These are phyloP conservation scores for Oriolus oriolus DNA, from an alignment of 2,113 vertebrate genomes.

Conservation along the genomic window DNA sequence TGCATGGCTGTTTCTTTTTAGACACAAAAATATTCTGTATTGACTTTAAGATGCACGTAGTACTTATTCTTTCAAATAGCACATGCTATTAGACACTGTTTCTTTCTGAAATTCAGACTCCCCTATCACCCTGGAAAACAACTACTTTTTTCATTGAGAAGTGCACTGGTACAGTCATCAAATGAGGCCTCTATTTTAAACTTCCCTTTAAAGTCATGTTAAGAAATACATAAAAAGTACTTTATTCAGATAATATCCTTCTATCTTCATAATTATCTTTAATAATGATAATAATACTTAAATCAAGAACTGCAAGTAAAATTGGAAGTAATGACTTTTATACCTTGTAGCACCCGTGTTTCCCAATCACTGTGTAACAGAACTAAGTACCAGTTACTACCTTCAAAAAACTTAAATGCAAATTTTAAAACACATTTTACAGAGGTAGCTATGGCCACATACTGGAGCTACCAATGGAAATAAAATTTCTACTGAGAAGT, in stretches of 20 bases:
- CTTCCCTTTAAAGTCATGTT: background rate
- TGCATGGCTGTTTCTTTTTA: background rate
- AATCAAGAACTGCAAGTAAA: background rate
- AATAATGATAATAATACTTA: background rate
- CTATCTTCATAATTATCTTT: background rate
- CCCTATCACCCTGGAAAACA: background rate
- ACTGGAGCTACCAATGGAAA: background rate
- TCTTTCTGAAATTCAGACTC: background rate
- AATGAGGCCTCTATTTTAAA: background rate
- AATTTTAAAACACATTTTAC: background rate
- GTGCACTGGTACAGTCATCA: background rate
- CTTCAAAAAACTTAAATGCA: background rate
- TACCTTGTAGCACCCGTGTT: background rate
- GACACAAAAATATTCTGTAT: background rate
- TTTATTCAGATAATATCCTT: background rate
- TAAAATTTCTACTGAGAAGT: background rate
- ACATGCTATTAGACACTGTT: background rate
- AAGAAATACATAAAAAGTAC: background rate
- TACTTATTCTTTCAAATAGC: background rate
- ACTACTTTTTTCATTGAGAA: background rate
- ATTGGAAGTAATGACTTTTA: background rate
- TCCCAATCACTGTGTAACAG: background rate
- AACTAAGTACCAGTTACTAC: background rate
- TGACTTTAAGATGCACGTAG: background rate
- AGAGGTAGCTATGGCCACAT: background rate